Evolutionary conservation across 2,797 vertebrate genomes (phyloP), one percentile per base, ranked within the genome.

Genomic region (Falco cherrug): DNA sequence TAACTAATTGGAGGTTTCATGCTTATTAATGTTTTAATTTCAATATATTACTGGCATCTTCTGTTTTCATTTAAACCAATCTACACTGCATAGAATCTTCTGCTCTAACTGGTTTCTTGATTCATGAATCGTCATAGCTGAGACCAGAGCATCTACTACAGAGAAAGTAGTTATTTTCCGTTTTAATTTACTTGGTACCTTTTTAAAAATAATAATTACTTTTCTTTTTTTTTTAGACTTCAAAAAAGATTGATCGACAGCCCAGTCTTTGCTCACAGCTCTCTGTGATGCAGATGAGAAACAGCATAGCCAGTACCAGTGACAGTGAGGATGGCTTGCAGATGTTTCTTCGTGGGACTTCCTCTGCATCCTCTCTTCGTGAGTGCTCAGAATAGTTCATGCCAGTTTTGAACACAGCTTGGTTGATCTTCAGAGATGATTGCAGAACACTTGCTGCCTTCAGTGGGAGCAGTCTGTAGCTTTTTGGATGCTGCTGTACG

Each of bases 231-330:
- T 51, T 94, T 68, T 35, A 99, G 99, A 98, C 98, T 6, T 98
- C 99, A 50, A 99, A 99, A 96, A 99, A 99, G 97, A 98, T 99
- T 94, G 99, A 99, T 60, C 98, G 98, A 1, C 99, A 99, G 96
- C 98, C 99, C 35, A 99, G 99, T 96, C 98, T 99, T 15, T 99
- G 99, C 97, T 99, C 99, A 2, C 99, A 99, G 97, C 98, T 99
- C 75, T 99, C 99, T 26, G 99, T 99, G 98, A 99, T 98, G 98
- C 99, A 99, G 97, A 99, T 99, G 99, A 99, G 99, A 93, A 99
- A 99, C 98, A 99, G 99, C 68, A 99, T 99, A 98, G 99, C 99
- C 50, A 99, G 99, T 91, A 99, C 98, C 94, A 99, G 99, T 7
- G 99, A 99, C 93, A 99, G 99, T 0, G 99, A 99, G 31, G 99